Base-by-base conservation (phyloP, 2,888 invertebrate species). In the Acrocera orbiculus region DNA sequence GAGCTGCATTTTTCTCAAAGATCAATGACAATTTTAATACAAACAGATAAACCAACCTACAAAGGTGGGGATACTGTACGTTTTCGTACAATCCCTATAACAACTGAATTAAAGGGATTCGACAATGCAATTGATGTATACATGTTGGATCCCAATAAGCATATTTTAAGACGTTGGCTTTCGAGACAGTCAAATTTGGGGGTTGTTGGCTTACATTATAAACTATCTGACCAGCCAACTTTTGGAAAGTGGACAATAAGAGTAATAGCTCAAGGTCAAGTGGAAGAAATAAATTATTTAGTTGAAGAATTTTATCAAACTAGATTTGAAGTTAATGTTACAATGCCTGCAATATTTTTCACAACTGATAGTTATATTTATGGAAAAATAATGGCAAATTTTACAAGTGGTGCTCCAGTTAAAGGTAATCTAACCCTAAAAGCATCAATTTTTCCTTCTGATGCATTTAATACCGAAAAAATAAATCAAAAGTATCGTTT, bases 251-350 rank as follows among this genome's bases (percentile, higher is more conserved):
- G 93, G 93, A 76, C 72, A 27, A 78, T 95, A 43, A 71, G 79
- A 41, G 80, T 93, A 1, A 72, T 82, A 43, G 92, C 90, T 0
- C 80, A 86, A 52, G 83, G 85, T 0, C 89, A 90, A 57, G 63
- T 76, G 3, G 90, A 93, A 59, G 82, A 86, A 54, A 71, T 81
- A 24, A 70, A 71, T 34, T 92, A 92, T 60, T 58, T 75, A 6
- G 90, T 95, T 1, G 89, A 92, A 54, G 92, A 93, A 63, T 93
- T 90, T 61, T 92, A 90, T 58, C 89, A 89, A 58, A 89, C 90
- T 1, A 68, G 90, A 46, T 92, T 85, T 54, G 92, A 93, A 66
- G 77, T 77, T 26, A 93, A 93, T 58, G 89, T 95, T 0, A 90
- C 89, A 0, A 89, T 92, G 79, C 86, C 92, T 0, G 81, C 90